Base-by-base conservation (phyloP, 1,140 invertebrate genomes). In the Drosophila prosaltans region DNA sequence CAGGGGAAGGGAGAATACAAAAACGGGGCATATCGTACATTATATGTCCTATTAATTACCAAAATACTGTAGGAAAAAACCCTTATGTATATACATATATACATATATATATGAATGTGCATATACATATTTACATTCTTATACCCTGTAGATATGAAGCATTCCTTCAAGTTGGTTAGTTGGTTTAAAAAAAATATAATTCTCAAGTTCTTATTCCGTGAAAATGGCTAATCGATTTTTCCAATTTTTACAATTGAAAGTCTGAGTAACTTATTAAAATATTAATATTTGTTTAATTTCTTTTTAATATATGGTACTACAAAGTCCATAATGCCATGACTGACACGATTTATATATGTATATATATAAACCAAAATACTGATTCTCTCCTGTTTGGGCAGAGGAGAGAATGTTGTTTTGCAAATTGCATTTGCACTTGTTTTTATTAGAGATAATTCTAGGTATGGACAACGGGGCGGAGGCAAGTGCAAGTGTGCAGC, bases 41-140 rank as follows among this genome's bases (percentile, higher is more conserved):
- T 88, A 86, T 86, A 86, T 88, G 83, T 83, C 83, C 83, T 86
- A 88, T 86, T 86, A 86, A 86, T 86, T 86, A 86, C 83, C 83
- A 88, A 59, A 88, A 88, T 82, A 80, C 79, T 66, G 59, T 45
- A 41, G 73, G 24, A 60, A 69, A 65, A 63, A 55, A 45, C 45
- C 45, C 32, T 36, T 7, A 36, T 30, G 4, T 30, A 7, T 51
- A 51, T 51, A 6, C 21, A 51, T 7, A 51, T 21, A 21, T 2
- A 48, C 7, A 39, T 8, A 9, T 39, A 39, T 9, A 39, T 39
- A 5, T 40, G 39, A 2, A 9, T 40, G 39, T 11, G 11, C 11
- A 3, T 40, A 11, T 11, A 36, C 6, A 2, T 36, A 36, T 36
- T 36, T 36, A 36, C 6, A 36, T 36, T 36, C 32, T 6, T 6